Evolutionary conservation across 2,888 invertebrate species (phyloP).

Genomic region (Dendrolimus houi): DNA sequence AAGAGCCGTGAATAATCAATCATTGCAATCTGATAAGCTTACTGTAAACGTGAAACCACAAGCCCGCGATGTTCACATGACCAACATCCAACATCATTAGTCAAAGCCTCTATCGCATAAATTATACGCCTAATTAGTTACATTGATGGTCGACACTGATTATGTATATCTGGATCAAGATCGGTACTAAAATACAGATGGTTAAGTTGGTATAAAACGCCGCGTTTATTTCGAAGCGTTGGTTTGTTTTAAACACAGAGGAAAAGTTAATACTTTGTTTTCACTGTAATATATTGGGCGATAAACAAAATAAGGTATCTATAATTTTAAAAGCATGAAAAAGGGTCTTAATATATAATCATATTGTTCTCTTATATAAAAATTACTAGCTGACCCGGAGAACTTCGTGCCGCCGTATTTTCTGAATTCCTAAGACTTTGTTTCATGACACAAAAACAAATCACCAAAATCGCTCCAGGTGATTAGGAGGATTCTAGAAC

Average conservation of each 20-base stretch:
- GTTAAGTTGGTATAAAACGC: slow-evolving; percentile 2
- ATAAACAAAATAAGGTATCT: no score
- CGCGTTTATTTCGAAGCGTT: not conserved
- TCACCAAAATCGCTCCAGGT: no score
- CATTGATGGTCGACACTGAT: slow-evolving; percentile 55
- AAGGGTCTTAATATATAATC: no score
- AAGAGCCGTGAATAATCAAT: not conserved
- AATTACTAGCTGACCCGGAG: no score
- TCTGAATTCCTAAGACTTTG: no score
- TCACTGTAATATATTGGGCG: no score
- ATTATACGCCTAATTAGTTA: slow-evolving; percentile 65
- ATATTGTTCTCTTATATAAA: no score
- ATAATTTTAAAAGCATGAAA: no score
- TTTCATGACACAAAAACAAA: no score
- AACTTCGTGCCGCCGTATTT: no score
- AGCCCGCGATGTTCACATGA: slow-evolving; percentile 8
- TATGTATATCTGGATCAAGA: slow-evolving; percentile 43
- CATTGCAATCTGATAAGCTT: not conserved
- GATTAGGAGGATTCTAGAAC: no score
- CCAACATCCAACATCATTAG: slow-evolving; percentile 40
- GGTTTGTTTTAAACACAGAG: not conserved
- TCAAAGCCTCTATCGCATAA: slow-evolving; percentile 52
- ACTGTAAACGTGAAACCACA: not conserved
- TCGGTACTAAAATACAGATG: slow-evolving; percentile 12
- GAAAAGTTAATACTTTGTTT: no score